Conservation (phyloP, 2,888 invertebrate genomes). For the Acleris literana region DNA sequence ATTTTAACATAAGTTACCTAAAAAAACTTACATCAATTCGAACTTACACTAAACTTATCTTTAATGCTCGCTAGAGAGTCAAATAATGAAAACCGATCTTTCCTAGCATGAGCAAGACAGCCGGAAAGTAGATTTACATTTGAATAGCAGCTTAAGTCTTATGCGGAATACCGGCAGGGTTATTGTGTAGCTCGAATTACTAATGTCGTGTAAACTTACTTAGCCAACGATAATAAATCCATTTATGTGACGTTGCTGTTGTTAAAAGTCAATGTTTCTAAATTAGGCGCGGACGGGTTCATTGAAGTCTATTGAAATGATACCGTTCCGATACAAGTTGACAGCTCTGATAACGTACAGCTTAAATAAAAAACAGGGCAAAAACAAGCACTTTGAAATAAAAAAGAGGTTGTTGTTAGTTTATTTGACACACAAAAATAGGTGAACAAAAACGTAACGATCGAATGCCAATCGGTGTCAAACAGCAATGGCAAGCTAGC, state of each 20-base stretch:
- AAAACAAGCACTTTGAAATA: no score
- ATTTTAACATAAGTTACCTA: background rate
- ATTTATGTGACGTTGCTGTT: no score
- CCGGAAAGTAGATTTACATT: slow-evolving; percentile 27
- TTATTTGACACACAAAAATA: no score
- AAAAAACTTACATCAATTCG: background rate
- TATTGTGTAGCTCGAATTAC: slow-evolving; percentile 23
- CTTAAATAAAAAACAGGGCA: no score
- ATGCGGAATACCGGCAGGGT: slow-evolving; percentile 11
- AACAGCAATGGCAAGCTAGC: no score
- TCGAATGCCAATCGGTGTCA: no score
- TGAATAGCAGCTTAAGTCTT: slow-evolving; percentile 30
- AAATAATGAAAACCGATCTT: slow-evolving; percentile 30
- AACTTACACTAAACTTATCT: slow-evolving; percentile 8
- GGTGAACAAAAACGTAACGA: no score
- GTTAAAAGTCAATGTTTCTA: background rate
- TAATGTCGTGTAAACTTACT: slow-evolving; percentile 5
- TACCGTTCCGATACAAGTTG: no score
- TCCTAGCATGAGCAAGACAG: slow-evolving; percentile 15
- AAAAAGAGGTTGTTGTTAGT: no score
- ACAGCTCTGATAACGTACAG: no score
- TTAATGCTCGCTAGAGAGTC: slow-evolving; percentile 11
- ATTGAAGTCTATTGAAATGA: background rate
- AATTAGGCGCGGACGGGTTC: no score
- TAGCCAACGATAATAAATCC: background rate